Base-by-base conservation (phyloP, 2,888 invertebrate genomes). In the Pseudococcus jackbeardsleyi region DNA sequence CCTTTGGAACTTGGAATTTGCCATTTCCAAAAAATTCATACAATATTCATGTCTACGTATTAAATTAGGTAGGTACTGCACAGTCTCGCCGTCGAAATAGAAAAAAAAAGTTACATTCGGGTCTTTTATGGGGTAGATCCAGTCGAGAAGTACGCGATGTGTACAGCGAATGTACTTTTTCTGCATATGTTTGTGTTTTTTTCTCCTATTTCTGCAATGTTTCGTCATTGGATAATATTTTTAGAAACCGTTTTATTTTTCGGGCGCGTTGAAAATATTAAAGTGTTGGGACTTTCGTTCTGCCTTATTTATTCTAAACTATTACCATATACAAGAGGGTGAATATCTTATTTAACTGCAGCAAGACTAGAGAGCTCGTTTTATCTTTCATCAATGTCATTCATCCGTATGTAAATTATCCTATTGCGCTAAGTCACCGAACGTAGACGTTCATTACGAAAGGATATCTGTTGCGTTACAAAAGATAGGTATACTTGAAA, bases 351-450 rank as follows among this genome's bases (percentile, higher is more conserved):
- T 68, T 86, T 72, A 82, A 85, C 86, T 19, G 48, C 17, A 68
- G 42, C 46, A 72, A 48, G 68, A 72, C 72, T 86, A 46, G 22
- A 9, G 19, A 72, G 39, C 64, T 68, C 68, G 86, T 86, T 86
- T 86, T 86, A 86, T 86, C 86, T 86, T 86, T 86, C 86, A 86
- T 72, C 86, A 86, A 72, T 48, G 86, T 86, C 79, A 82, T 46
- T 82, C 79, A 82, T 82, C 46, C 79, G 79, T 82, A 82, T 82
- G 79, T 86, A 72, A 68, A 86, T 86, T 72, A 86, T 72, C 68
- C 48, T 72, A 72, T 86, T 48, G 72, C 33, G 72, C 72, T 86
- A 48, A 42, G 46, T 72, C 86, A 72, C 77, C 33, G 68, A 46
- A 82, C 79, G 86, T 15, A 50, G 59, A 85, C 54, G 33, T 50